Evolutionary conservation across 2,113 vertebrate species (phyloP).

Genomic region (Grantiella picta): DNA sequence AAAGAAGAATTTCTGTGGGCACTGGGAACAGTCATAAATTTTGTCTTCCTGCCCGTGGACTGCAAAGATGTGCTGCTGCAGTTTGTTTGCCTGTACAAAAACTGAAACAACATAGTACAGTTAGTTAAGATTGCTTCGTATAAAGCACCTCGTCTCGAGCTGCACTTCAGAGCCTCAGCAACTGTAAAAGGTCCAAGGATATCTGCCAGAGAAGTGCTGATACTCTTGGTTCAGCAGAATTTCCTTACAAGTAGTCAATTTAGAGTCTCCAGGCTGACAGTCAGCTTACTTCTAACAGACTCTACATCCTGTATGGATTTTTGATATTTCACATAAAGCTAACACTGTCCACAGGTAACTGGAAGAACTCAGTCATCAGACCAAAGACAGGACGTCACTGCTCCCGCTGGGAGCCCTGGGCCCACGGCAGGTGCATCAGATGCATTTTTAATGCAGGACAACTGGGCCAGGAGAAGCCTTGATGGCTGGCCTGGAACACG

Average conservation of each 20-base stretch:
- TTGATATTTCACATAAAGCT: constrained; percentile 62
- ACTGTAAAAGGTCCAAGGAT: constrained; percentile 66
- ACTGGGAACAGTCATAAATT: constrained; percentile 99
- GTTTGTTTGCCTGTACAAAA: constrained; percentile 98
- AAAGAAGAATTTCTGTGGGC: constrained; percentile 99
- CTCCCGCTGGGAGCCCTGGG: background rate
- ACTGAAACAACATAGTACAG: constrained; percentile 71
- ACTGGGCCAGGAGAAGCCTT: constrained; percentile 25
- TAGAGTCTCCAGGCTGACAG: constrained; percentile 75
- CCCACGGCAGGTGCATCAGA: constrained; percentile 17
- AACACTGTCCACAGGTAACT: constrained; percentile 27
- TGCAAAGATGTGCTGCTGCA: constrained; percentile 98
- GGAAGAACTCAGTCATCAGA: constrained; percentile 38
- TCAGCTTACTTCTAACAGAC: constrained; percentile 84
- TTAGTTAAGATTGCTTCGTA: background rate
- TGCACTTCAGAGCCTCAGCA: background rate
- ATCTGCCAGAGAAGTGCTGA: constrained; percentile 80
- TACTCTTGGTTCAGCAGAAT: constrained; percentile 77
- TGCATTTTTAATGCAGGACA: constrained; percentile 66
- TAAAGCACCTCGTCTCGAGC: background rate
- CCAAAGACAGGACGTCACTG: constrained; percentile 17
- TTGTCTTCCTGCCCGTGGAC: constrained; percentile 98
- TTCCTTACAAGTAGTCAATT: constrained; percentile 83
- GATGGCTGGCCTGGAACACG: background rate
- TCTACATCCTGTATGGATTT: constrained; percentile 78